Evolutionary conservation across 2,888 invertebrate species (phyloP).

Genomic region (Phortica okadai): DNA sequence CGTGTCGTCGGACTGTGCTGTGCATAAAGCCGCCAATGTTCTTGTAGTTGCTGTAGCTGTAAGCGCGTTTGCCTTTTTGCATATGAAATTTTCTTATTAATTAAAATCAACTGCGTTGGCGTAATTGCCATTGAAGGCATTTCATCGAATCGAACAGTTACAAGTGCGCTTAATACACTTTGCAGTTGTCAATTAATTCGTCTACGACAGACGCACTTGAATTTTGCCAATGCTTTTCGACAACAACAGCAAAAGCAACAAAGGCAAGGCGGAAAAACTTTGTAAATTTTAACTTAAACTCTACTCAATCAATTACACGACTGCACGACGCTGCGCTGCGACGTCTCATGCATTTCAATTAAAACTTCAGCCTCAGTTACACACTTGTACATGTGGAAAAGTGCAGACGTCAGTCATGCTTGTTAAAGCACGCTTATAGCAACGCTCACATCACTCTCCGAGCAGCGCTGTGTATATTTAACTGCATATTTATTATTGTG

Average conservation of each 20-base stretch:
- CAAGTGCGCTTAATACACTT: slow-evolving; percentile 9
- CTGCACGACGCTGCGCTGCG: slow-evolving; percentile 33
- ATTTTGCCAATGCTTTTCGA: not conserved
- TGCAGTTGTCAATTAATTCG: not conserved
- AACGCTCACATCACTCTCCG: not conserved
- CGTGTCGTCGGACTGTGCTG: not conserved
- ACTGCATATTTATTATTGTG: slow-evolving; percentile 9
- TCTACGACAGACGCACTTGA: not conserved
- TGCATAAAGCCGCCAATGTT: not conserved
- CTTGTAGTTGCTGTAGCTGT: not conserved
- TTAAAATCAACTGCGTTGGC: not conserved
- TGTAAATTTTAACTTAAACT: slow-evolving; percentile 51
- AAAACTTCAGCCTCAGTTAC: slow-evolving; percentile 46
- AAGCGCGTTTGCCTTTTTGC: not conserved
- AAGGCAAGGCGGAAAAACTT: not conserved
- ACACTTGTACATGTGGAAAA: not conserved
- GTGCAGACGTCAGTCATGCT: not conserved
- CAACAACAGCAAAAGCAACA: no score
- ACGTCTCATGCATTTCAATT: slow-evolving; percentile 61
- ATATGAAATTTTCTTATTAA: slow-evolving; percentile 18
- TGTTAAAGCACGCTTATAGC: not conserved
- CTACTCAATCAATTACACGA: slow-evolving; percentile 64
- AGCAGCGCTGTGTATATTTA: not conserved
- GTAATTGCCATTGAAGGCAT: not conserved
- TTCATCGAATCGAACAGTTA: not conserved